These are phyloP conservation scores for Sminthopsis crassicaudata DNA, from an alignment of 2,113 vertebrate species.

Conservation along the genomic window DNA sequence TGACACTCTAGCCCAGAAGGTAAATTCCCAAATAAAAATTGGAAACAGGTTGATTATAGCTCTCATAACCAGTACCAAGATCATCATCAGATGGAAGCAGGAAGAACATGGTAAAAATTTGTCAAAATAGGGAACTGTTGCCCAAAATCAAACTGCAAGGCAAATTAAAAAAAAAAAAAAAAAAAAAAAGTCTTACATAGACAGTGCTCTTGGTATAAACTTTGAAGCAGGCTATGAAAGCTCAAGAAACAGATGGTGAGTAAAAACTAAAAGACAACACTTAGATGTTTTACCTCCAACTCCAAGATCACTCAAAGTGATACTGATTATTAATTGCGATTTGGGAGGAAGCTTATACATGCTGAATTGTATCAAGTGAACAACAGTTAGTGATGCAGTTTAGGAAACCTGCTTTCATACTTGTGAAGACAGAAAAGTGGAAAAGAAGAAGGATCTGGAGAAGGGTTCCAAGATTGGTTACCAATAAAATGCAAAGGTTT, in stretches of 20 bases:
- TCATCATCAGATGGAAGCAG: not conserved
- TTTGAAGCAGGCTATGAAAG: constrained; percentile 32
- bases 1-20: not conserved
- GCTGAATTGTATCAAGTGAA: constrained; percentile 52
- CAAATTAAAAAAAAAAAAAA: not conserved
- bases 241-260: not conserved
- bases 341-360: not conserved
- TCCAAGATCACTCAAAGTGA: constrained; percentile 18
- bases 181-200: not conserved
- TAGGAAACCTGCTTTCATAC: not conserved
- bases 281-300: constrained; percentile 24
- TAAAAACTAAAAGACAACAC: constrained; percentile 20
- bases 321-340: constrained; percentile 8
- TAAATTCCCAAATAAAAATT: not conserved
- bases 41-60: not conserved
- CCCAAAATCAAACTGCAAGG: not conserved
- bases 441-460: constrained; percentile 37
- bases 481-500: constrained; percentile 5
- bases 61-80: not conserved
- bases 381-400: constrained; percentile 32
- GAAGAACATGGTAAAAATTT: not conserved
- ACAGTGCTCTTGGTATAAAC: constrained; percentile 15
- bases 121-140: not conserved
- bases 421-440: constrained; percentile 17
- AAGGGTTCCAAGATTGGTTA: not conserved